phyloP scores from a whole-genome alignment of 2,888 invertebrate genomes.

The Parochlus steinenii region DNA sequence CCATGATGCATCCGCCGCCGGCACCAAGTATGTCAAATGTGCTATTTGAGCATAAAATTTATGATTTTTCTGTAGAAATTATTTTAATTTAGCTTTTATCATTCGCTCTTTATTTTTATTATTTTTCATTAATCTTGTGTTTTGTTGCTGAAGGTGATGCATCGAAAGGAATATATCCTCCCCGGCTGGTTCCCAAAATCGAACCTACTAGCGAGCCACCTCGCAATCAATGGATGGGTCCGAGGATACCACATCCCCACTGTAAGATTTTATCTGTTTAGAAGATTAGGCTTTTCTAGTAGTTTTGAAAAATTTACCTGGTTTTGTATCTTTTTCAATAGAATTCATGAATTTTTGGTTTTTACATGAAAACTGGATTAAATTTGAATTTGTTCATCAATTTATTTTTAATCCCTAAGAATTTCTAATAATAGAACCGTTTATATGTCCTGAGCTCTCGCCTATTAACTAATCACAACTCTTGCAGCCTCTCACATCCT shows the following conservation, averaged over 20 bases:
- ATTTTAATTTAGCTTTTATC: conserved; percentile 4
- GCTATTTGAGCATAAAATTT: conserved; percentile 33
- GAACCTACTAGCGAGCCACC: conserved; percentile 18
- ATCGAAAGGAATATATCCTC: conserved; percentile 7
- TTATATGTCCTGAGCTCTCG: background rate
- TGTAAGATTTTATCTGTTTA: conserved; percentile 23
- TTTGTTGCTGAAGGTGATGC: conserved; percentile 5
- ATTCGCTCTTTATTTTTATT: conserved; percentile 2
- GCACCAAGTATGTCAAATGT: conserved; percentile 6
- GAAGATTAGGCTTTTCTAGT: conserved; percentile 8
- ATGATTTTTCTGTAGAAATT: background rate
- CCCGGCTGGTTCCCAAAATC: conserved; percentile 31
- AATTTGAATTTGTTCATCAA: background rate
- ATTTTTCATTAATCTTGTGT: background rate
- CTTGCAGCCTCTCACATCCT: conserved; percentile 27
- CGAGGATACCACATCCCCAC: conserved; percentile 25
- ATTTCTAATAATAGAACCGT: background rate
- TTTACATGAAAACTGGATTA: too few species aligned
- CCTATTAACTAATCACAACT: conserved; percentile 12
- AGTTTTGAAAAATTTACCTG: conserved; percentile 11
- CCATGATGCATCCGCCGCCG: conserved; percentile 10
- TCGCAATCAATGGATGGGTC: conserved; percentile 22
- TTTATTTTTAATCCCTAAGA: background rate
- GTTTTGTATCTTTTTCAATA: too few species aligned
- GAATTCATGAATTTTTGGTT: too few species aligned